These are phyloP conservation scores for Lepidurus apus DNA, from an alignment of 1,140 invertebrate genomes.

Conservation along the genomic window DNA sequence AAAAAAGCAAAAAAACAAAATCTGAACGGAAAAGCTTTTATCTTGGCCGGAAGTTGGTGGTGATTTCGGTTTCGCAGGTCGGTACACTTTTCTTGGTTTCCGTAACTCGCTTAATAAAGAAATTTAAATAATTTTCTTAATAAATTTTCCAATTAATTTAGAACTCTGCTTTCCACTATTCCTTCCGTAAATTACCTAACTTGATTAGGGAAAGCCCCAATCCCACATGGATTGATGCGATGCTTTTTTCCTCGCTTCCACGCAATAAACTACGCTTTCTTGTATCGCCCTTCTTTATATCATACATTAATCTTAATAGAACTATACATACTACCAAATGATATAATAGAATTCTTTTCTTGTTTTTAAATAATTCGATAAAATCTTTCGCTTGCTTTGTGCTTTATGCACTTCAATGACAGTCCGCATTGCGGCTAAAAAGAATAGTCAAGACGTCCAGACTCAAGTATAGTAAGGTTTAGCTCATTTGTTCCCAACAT, in stretches of 20 bases:
- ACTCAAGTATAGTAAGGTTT: too few species aligned
- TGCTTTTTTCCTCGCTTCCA: neutral
- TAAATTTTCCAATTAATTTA: neutral
- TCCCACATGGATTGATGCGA: neutral
- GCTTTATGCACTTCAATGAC: too few species aligned
- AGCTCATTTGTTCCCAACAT: too few species aligned
- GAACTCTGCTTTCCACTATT: neutral
- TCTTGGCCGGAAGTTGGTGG: conserved; percentile 8
- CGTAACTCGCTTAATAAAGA: too few species aligned
- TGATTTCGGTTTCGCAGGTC: neutral
- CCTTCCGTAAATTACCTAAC: neutral
- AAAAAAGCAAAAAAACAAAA: neutral
- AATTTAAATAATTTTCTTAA: neutral
- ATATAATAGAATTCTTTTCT: too few species aligned
- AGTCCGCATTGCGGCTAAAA: too few species aligned
- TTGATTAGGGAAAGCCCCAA: neutral
- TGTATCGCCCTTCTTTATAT: neutral
- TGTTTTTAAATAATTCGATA: too few species aligned
- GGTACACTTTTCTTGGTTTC: too few species aligned
- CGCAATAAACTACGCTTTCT: neutral
- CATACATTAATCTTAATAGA: neutral
- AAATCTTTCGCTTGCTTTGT: too few species aligned
- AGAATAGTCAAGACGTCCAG: too few species aligned
- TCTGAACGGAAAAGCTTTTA: conserved; percentile 13
- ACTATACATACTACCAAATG: neutral